phyloP scores from a whole-genome alignment of 2,113 vertebrate species.

The Carassius auratus region DNA sequence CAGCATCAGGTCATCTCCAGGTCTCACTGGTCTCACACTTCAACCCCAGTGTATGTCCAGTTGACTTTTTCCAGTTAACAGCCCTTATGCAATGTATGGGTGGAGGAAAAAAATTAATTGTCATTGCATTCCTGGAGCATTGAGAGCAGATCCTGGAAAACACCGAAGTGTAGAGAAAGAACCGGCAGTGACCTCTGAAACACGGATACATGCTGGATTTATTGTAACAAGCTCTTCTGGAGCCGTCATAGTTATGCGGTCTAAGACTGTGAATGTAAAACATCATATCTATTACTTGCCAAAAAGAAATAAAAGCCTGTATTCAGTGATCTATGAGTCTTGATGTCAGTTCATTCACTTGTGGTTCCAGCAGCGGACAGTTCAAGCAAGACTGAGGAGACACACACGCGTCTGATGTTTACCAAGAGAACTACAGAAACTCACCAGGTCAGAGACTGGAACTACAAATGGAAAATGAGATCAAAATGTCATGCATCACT shows the following conservation, averaged over 20 bases:
- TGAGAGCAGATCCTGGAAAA: slow-evolving; percentile 29
- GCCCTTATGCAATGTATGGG: slow-evolving; percentile 51
- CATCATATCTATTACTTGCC: not conserved
- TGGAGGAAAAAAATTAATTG: slow-evolving; percentile 47
- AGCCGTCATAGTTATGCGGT: not conserved
- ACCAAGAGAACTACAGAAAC: not conserved
- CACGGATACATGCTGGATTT: not conserved
- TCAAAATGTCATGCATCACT: not conserved
- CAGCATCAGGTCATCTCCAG: not conserved
- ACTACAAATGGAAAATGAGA: not conserved
- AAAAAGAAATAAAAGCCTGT: not conserved
- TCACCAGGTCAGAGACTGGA: not conserved
- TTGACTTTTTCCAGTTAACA: slow-evolving; percentile 10
- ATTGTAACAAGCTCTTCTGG: not conserved
- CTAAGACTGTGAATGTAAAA: not conserved
- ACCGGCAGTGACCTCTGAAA: not conserved
- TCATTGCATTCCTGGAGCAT: slow-evolving; percentile 39
- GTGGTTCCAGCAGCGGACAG: not conserved
- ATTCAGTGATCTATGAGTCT: not conserved
- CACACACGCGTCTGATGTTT: not conserved
- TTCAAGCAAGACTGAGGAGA: not conserved
- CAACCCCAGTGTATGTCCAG: not conserved
- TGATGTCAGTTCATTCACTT: not conserved
- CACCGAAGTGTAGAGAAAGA: not conserved
- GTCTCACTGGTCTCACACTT: not conserved